A percentile compares a stretch with the other conserved stretches of the same genome.
phyloP scores from a whole-genome alignment of 2,113 vertebrate genomes.

The Phalacrocorax pelagicus region DNA sequence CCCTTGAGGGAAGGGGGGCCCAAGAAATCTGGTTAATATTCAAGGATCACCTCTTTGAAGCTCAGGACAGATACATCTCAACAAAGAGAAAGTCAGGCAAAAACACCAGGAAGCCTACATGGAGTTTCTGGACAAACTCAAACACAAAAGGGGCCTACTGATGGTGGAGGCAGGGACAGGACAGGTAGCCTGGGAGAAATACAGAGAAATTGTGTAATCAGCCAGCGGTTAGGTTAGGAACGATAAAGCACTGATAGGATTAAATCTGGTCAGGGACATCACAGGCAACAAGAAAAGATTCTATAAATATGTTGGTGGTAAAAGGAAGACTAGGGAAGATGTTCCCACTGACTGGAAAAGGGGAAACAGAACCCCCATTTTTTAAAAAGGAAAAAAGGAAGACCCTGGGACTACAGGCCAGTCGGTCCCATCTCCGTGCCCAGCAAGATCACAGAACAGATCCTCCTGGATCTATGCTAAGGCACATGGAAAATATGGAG shows the following conservation, averaged over 20 bases:
- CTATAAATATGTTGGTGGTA: not conserved
- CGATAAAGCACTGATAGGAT: not conserved
- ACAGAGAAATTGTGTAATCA: not conserved
- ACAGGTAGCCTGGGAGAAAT: not conserved
- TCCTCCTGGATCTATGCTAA: no score
- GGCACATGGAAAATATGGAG: no score
- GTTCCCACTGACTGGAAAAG: not conserved
- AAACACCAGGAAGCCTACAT: not conserved
- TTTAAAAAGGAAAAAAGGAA: not conserved
- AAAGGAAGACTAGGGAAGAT: not conserved
- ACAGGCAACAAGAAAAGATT: not conserved
- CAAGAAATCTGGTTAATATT: not conserved
- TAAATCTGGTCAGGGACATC: not conserved
- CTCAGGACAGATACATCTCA: not conserved
- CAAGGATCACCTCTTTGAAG: not conserved
- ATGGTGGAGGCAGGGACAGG: not conserved
- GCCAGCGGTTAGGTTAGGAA: no score
- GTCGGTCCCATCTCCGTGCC: no score
- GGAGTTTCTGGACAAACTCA: not conserved
- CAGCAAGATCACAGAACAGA: no score
- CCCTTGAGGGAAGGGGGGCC: not conserved
- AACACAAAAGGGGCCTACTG: not conserved
- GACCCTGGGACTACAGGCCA: not conserved
- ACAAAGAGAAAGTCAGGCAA: not conserved
- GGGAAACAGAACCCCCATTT: not conserved